phyloP scores from a whole-genome alignment of 1,140 invertebrate genomes.

The Lordiphosa clarofinis region DNA sequence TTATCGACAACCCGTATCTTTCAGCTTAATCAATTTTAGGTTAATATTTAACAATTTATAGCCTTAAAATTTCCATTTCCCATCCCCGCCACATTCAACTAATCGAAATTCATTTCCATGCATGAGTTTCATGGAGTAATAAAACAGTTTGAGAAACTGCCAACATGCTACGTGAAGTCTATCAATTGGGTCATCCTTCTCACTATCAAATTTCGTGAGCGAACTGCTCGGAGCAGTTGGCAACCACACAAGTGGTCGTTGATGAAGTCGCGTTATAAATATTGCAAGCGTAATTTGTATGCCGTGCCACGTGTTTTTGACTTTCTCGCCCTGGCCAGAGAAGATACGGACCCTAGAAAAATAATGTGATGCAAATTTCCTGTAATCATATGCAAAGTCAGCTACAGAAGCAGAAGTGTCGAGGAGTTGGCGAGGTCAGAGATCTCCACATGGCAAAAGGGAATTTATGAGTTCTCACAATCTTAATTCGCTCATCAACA shows the following conservation, averaged over 20 bases:
- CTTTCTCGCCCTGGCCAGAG: conserved; percentile 4
- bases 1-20: too few relatives aligned
- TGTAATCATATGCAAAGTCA: conserved; percentile 75
- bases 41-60: too few relatives aligned
- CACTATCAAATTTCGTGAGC: conserved; percentile 31
- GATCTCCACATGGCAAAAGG: conserved; percentile 51
- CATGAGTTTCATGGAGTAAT: conserved; percentile 31
- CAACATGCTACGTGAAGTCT: conserved; percentile 27
- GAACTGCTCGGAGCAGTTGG: conserved; percentile 22
- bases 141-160: conserved; percentile 33
- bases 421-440: conserved; percentile 66
- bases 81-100: background rate
- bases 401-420: conserved; percentile 30
- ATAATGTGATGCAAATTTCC: conserved; percentile 71
- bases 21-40: too few relatives aligned
- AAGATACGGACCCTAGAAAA: conserved; percentile 35
- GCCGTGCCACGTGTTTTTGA: conserved; percentile 48
- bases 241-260: conserved; percentile 19
- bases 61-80: too few relatives aligned
- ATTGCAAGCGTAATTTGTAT: conserved; percentile 70
- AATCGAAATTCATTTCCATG: conserved; percentile 44
- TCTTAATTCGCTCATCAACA: conserved; percentile 16
- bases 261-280: conserved; percentile 52
- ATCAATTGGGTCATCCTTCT: conserved; percentile 47
- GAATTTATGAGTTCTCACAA: conserved; percentile 24